phyloP scores from a whole-genome alignment of 2,888 invertebrate genomes.

The Drosophila niveifrons region DNA sequence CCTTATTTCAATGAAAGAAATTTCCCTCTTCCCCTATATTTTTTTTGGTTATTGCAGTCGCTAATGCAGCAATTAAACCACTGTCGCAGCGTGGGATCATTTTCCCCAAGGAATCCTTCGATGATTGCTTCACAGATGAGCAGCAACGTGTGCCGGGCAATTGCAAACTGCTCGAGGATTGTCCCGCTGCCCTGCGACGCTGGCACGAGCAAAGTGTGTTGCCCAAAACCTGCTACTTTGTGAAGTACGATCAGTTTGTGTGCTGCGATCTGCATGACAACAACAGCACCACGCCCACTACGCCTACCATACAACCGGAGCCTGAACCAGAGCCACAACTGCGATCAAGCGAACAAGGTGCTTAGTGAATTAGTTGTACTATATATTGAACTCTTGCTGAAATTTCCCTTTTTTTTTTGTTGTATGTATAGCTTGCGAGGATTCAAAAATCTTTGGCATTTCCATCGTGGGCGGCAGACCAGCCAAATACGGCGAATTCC shows the following conservation, averaged over 20 bases:
- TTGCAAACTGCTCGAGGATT: constrained; percentile 70
- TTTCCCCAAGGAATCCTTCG: constrained; percentile 69
- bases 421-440: constrained; percentile 48
- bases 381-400: not conserved
- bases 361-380: constrained; percentile 6
- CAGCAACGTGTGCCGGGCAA: constrained; percentile 42
- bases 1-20: not conserved
- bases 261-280: constrained; percentile 59
- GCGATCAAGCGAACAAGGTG: constrained; percentile 68
- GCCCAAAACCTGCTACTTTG: constrained; percentile 80
- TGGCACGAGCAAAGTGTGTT: constrained; percentile 63
- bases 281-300: constrained; percentile 11
- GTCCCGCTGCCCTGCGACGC: constrained; percentile 61
- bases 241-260: constrained; percentile 77
- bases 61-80: constrained; percentile 60
- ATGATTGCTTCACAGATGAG: constrained; percentile 71
- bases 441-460: not conserved
- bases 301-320: constrained; percentile 3
- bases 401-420: not conserved
- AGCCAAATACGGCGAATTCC: constrained; percentile 51
- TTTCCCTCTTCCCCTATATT: too few relatives aligned
- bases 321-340: not conserved
- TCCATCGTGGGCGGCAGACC: constrained; percentile 35
- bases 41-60: constrained; percentile 19
- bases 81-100: constrained; percentile 67